Evolutionary conservation across 2,113 vertebrate genomes (phyloP).

Genomic region (Sturnus vulgaris): DNA sequence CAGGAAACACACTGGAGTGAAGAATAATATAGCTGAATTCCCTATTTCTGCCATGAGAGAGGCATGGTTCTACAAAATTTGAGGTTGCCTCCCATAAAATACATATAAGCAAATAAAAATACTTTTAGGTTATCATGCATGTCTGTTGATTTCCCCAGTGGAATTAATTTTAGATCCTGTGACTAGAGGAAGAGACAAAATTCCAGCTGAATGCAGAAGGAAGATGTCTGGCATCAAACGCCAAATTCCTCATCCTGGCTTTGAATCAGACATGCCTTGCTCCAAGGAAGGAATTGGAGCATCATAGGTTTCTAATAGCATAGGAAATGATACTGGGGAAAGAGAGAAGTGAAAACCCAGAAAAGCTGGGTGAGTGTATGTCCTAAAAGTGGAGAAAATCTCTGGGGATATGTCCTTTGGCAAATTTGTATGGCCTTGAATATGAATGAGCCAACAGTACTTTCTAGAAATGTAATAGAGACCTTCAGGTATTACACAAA

Average conservation of each 20-base stretch:
- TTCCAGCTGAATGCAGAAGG: background rate
- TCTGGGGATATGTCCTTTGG: background rate
- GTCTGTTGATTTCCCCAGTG: background rate
- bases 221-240: background rate
- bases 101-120: background rate
- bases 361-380: fast-evolving
- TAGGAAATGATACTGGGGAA: background rate
- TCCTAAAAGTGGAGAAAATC: background rate
- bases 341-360: background rate
- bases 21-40: background rate
- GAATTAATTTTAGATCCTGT: background rate
- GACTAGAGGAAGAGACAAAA: background rate
- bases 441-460: background rate
- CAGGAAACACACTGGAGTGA: background rate
- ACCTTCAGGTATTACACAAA: background rate
- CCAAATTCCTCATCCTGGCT: background rate
- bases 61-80: background rate
- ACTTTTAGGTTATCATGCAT: background rate
- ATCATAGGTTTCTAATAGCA: background rate
- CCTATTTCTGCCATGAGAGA: background rate
- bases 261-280: background rate
- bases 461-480: background rate
- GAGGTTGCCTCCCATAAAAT: background rate
- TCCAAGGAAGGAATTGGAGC: background rate
- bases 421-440: background rate